phyloP scores from a whole-genome alignment of 2,113 vertebrate genomes.

The Cettia cetti region DNA sequence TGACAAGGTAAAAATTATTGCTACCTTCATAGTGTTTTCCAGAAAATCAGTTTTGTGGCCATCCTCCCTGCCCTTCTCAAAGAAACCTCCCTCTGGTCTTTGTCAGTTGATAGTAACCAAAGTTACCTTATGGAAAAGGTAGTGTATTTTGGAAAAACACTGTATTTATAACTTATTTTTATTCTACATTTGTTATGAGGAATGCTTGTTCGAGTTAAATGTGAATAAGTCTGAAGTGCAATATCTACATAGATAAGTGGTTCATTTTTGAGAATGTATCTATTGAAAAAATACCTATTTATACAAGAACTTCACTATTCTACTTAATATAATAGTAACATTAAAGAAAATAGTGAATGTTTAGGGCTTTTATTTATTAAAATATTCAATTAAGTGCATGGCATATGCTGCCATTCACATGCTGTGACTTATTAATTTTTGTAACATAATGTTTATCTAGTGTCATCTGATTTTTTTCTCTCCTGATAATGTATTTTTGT shows the following conservation, averaged over 20 bases:
- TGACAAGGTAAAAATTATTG: not conserved
- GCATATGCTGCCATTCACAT: constrained; percentile 46
- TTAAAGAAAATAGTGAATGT: constrained; percentile 37
- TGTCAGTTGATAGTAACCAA: constrained; percentile 49
- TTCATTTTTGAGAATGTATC: constrained; percentile 62
- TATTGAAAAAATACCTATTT: constrained; percentile 33
- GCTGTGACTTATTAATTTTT: constrained; percentile 34
- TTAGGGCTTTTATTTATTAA: constrained; percentile 56
- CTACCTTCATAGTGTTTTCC: not conserved
- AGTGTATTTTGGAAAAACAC: constrained; percentile 34
- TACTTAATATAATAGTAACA: constrained; percentile 40
- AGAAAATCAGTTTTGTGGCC: not conserved
- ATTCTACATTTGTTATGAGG: constrained; percentile 47
- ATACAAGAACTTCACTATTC: constrained; percentile 42
- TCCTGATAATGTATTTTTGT: constrained; percentile 55
- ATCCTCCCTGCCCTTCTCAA: not conserved
- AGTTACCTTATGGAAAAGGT: constrained; percentile 46
- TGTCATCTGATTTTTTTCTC: constrained; percentile 5
- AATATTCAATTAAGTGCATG: constrained; percentile 1
- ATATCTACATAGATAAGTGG: constrained; percentile 55
- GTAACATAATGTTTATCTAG: not conserved
- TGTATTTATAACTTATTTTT: constrained; percentile 64
- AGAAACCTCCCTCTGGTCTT: constrained; percentile 5
- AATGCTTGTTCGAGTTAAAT: constrained; percentile 51
- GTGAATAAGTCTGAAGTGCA: constrained; percentile 70